These are phyloP conservation scores for Bombus pascuorum DNA, from an alignment of 1,140 invertebrate species.

Conservation along the genomic window DNA sequence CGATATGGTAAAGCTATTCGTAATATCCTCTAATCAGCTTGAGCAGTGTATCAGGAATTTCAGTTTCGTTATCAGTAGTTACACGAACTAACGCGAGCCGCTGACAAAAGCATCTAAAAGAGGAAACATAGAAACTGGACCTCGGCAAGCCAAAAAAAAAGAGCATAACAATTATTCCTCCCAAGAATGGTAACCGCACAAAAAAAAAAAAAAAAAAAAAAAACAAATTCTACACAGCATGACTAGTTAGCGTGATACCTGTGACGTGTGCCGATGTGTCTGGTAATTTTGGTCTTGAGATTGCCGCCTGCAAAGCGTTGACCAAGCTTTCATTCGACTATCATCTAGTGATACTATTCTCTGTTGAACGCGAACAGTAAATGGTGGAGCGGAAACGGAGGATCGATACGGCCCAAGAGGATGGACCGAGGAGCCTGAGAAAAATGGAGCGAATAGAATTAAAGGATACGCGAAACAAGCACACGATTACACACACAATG, in stretches of 20 bases:
- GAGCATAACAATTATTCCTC: neutral
- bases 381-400: neutral
- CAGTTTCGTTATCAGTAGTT: conserved; percentile 10
- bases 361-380: conserved; percentile 53
- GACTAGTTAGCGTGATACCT: conserved; percentile 34
- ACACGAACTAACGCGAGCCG: neutral
- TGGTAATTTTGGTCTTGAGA: conserved; percentile 35
- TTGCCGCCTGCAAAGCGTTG: conserved; percentile 42
- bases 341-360: conserved; percentile 38
- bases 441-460: conserved; percentile 11
- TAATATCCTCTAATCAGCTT: neutral
- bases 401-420: conserved; percentile 14
- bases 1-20: neutral
- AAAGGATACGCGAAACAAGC: neutral
- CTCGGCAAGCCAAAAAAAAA: neutral
- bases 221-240: conserved; percentile 31
- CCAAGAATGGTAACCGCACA: conserved; percentile 2
- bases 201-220: neutral
- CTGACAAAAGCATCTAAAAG: neutral
- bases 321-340: neutral
- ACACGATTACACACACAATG: neutral
- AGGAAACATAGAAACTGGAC: conserved; percentile 9
- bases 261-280: conserved; percentile 22
- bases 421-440: neutral
- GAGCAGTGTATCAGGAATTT: neutral